phyloP scores from a whole-genome alignment of 2,113 vertebrate species.

The Carassius gibelio region DNA sequence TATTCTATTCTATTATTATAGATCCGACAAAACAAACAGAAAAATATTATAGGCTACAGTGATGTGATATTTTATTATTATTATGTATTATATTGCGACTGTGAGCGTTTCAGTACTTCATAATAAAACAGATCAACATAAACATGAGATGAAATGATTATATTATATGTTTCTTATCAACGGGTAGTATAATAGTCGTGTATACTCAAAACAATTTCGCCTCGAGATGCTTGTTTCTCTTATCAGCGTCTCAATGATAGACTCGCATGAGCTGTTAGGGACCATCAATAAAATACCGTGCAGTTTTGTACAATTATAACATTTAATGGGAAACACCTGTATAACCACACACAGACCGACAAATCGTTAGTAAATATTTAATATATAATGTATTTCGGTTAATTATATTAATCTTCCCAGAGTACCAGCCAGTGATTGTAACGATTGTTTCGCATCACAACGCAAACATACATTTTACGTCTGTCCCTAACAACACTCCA shows the following conservation, averaged over 20 bases:
- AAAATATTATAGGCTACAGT: not conserved
- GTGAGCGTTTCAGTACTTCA: not conserved
- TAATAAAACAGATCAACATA: not conserved
- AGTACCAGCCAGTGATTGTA: not conserved
- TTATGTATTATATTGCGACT: not conserved
- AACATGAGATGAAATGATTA: not conserved
- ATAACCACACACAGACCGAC: not conserved
- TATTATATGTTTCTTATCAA: conserved; percentile 29
- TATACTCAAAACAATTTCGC: not conserved
- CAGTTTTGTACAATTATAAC: too few relatives aligned
- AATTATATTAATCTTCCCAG: not conserved
- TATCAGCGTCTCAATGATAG: conserved; percentile 27
- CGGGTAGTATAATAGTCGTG: conserved; percentile 2
- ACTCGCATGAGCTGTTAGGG: conserved; percentile 23
- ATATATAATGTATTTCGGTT: not conserved
- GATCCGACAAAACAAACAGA: not conserved
- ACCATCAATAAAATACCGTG: conserved; percentile 6
- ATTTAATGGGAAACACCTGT: not conserved
- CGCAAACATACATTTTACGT: not conserved
- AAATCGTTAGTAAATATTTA: not conserved
- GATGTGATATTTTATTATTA: too few relatives aligned
- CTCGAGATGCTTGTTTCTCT: not conserved
- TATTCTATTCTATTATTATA: not conserved
- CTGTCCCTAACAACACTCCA: conserved; percentile 16
- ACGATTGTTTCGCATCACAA: not conserved